These are phyloP conservation scores for Thomomys bottae DNA, from an alignment of 2,113 vertebrate genomes.

Conservation along the genomic window DNA sequence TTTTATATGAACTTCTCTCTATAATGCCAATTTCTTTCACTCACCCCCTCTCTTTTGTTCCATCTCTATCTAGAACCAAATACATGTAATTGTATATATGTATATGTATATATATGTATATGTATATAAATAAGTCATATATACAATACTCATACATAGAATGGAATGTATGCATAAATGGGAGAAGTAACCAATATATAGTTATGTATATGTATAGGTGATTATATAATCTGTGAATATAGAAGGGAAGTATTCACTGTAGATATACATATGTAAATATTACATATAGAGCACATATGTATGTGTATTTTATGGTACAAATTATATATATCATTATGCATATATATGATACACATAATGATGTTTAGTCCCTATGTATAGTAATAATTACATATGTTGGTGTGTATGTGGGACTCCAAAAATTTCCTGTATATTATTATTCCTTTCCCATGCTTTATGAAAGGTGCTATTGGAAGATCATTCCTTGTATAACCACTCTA, in stretches of 20 bases:
- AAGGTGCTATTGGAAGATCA: neutral
- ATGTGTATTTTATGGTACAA: neutral
- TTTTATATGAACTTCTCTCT: conserved; percentile 3
- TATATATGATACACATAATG: no score
- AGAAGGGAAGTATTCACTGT: neutral
- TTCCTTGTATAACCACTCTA: neutral
- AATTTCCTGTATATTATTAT: neutral
- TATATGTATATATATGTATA: neutral
- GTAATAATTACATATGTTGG: neutral
- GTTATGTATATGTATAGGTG: neutral
- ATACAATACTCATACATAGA: neutral
- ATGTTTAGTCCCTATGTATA: neutral
- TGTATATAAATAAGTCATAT: neutral
- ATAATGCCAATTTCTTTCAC: neutral
- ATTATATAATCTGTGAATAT: neutral
- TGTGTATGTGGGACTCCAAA: neutral
- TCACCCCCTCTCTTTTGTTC: neutral
- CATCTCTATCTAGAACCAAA: neutral
- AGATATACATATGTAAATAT: neutral
- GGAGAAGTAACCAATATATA: neutral
- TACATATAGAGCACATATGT: no score
- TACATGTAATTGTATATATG: neutral
- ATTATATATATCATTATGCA: neutral
- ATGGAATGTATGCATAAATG: no score
- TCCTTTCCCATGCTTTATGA: neutral